Conservation (phyloP, 2,797 vertebrate species). For the Sebastes oblongus region DNA sequence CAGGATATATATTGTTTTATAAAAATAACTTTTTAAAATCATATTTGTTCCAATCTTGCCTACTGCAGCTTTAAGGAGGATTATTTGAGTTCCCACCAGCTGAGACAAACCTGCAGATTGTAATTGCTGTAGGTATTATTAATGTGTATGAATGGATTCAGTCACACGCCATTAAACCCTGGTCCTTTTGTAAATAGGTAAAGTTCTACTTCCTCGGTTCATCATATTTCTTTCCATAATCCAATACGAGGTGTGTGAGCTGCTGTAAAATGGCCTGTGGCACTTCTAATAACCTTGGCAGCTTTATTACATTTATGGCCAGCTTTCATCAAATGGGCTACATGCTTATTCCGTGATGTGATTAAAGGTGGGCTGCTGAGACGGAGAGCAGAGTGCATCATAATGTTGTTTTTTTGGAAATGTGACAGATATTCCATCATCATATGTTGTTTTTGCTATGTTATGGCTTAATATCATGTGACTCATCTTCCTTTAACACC, state of each 20-base stretch:
- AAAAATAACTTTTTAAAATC: too few species aligned
- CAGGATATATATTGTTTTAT: too few species aligned
- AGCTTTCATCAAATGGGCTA: constrained; percentile 72
- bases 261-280: constrained; percentile 70
- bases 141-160: constrained; percentile 68
- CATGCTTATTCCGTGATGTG: constrained; percentile 68
- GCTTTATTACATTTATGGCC: constrained; percentile 77
- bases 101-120: constrained; percentile 24
- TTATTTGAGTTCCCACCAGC: constrained; percentile 7
- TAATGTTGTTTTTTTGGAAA: constrained; percentile 33
- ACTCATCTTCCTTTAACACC: background rate
- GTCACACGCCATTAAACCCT: constrained; percentile 66
- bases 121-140: constrained; percentile 38
- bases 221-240: constrained; percentile 75
- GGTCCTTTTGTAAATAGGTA: constrained; percentile 59
- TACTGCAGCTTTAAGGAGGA: background rate
- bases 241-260: constrained; percentile 67
- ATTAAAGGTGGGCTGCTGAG: constrained; percentile 56
- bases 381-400: constrained; percentile 12
- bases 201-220: constrained; percentile 53
- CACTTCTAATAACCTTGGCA: constrained; percentile 74
- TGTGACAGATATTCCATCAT: constrained; percentile 26
- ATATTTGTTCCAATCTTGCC: too few species aligned
- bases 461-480: background rate
- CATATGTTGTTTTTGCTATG: background rate